Base-by-base conservation (phyloP, 2,113 vertebrate species). In the Centropristis striata region DNA sequence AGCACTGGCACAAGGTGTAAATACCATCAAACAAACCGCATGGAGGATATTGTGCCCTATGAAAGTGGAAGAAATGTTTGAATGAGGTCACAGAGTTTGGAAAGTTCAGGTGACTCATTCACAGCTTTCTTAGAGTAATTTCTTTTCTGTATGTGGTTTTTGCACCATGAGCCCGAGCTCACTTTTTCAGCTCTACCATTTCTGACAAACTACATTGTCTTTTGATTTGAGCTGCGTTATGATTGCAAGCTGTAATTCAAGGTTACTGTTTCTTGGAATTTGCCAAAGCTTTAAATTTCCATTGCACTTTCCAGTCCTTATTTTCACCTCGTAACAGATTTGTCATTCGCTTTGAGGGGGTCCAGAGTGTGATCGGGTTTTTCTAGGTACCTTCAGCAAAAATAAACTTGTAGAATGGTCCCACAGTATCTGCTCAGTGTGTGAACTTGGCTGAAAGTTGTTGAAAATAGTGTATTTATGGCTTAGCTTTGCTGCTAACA, bases 21-120 rank as follows among this genome's bases (percentile, higher is more conserved):
- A 1, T 39, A 53, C 58, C 8, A 60, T 18, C 32, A 20, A 13
- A 28, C 23, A 67, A 59, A 72, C n/a, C 54, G 15, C 23, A 58
- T 2, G 14, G 8, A 54, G 20, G 11, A 6, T 54, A 57, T 36
- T 27, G 27, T 41, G 20, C 11, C 4, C 11, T 49, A 23, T 0
- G 8, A 49, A 20, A 32, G 20, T 11, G 4, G 0, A 39, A 68
- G 14, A 58, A 9, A 21, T 16, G 11, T 0, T 18, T 50, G 27
- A 14, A 21, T 55, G 72, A 86, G 76, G 71, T 87, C 64, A 74
- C 5, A 8, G 49, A 60, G 63, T 85, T 69, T 71, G 12, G 39
- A 75, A 86, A 85, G 60, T 72, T 80, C 46, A 72, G 66, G 65
- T 88, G 71, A 86, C 68, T 83, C 64, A 76, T 63, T 79, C 23